phyloP scores from a whole-genome alignment of 2,888 invertebrate species.

The Tipula helvola region DNA sequence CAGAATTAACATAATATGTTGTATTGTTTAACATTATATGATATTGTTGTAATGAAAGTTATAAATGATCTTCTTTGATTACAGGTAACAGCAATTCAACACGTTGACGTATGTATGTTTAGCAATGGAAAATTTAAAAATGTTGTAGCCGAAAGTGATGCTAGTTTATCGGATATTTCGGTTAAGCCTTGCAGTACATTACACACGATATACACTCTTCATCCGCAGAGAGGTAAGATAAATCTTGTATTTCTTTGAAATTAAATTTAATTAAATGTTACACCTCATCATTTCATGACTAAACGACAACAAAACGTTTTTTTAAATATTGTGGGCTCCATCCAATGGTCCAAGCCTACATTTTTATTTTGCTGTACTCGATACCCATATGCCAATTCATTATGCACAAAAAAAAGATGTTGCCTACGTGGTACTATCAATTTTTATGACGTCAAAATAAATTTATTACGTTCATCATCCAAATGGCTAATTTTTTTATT shows the following conservation, averaged over 20 bases:
- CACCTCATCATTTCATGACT: no score
- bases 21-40: no score
- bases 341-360: no score
- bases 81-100: constrained; percentile 8
- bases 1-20: no score
- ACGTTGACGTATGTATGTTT: constrained; percentile 81
- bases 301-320: no score
- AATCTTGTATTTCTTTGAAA: neutral
- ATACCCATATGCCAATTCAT: neutral
- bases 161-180: constrained; percentile 22
- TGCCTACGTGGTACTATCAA: neutral
- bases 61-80: neutral
- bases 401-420: neutral
- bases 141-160: constrained; percentile 39
- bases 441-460: neutral
- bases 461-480: neutral
- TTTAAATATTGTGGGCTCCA: no score
- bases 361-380: no score
- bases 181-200: constrained; percentile 51
- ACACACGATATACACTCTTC: constrained; percentile 50
- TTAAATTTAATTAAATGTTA: no score
- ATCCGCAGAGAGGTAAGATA: constrained; percentile 44
- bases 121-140: constrained; percentile 86
- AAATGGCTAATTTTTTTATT: neutral
- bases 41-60: no score